Evolutionary conservation across 2,888 invertebrate species (phyloP), one percentile per base, ranked within the genome.

Genomic region (Lasioglossum zephyrum): DNA sequence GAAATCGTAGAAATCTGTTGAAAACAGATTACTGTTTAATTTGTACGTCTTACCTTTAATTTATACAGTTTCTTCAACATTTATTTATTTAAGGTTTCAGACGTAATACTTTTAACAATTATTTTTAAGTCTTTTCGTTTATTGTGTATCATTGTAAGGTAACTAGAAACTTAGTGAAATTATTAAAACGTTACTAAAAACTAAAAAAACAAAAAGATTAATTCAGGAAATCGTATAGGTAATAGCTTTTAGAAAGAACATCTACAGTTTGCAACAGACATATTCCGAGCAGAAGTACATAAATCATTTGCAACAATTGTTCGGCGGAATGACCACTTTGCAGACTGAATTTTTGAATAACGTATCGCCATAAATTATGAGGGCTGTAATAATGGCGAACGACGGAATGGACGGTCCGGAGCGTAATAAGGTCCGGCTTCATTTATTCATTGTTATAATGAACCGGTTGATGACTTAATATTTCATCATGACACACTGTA

Each of bases 391-490:
- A 79, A 82, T 73, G 49, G 77, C 44, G 63, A 75, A 77, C 53
- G 70, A 66, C 26, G 73, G 73, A 83, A 82, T 83, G 69, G 86
- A 85, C 84, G 87, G 66, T 73, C 66, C 81, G 70, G 60, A 79
- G 70, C 80, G 82, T 81, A 88, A 89, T 88, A 84, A 85, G 81
- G 87, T 85, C 77, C 81, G 66, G 49, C 79, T 86, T 86, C 85
- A 89, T 91, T 87, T 89, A 87, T 85, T 81, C 82, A 80, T 75
- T 78, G 77, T 75, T 81, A 44, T 79, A 88, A 81, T 44, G 80
- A 83, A 85, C 84, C 76, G 79, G 72, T 74, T 77, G 86, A 84
- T 85, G 85, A 88, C 85, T 89, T 89, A 90, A 91, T 89, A 91
- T 91, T 91, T 91, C 90, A 91, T 79, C 66, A 70, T 73, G 53